A percentile compares a stretch with the other conserved stretches of the same genome.
These are phyloP conservation scores for Coptotermes formosanus DNA, from an alignment of 1,140 invertebrate genomes.

Conservation along the genomic window DNA sequence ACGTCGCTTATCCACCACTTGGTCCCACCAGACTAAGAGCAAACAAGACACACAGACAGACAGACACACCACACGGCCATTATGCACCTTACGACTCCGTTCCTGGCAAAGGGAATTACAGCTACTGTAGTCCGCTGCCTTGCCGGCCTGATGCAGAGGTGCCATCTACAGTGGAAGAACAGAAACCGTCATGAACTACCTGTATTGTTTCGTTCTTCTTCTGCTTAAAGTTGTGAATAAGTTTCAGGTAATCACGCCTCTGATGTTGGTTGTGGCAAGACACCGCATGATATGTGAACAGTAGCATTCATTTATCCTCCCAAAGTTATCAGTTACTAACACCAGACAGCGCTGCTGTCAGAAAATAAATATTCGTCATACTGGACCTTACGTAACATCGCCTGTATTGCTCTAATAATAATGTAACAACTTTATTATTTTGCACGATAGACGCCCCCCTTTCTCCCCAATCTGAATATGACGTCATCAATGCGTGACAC, in stretches of 20 bases:
- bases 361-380: too few species aligned
- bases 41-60: constrained; percentile 9
- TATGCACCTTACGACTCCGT: constrained; percentile 23
- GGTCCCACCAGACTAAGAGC: background rate
- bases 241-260: background rate
- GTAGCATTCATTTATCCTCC: too few species aligned
- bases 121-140: constrained; percentile 23
- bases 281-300: background rate
- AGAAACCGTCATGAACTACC: background rate
- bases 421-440: too few species aligned
- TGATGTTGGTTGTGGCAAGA: background rate
- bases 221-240: background rate
- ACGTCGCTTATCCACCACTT: background rate
- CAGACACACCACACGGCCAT: background rate
- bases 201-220: too few species aligned
- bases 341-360: too few species aligned
- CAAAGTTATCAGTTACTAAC: too few species aligned
- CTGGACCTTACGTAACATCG: too few species aligned
- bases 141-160: constrained; percentile 16
- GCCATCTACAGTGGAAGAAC: constrained; percentile 25
- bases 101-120: background rate
- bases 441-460: too few species aligned
- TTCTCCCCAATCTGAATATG: too few species aligned
- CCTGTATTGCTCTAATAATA: too few species aligned
- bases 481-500: too few species aligned